These are phyloP conservation scores for Meteorus cinctellus DNA, from an alignment of 2,888 invertebrate genomes.

Conservation along the genomic window DNA sequence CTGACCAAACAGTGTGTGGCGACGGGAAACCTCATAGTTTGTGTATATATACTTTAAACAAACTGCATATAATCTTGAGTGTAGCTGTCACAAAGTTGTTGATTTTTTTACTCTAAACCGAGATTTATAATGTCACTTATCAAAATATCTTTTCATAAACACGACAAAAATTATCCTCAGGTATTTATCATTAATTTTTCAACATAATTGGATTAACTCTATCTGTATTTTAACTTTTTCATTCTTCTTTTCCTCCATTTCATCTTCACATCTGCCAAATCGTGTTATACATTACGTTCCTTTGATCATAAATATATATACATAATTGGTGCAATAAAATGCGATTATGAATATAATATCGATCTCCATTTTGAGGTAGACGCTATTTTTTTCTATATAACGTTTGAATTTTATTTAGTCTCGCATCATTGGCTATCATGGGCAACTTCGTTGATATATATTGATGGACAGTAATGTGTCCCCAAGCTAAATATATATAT, in stretches of 20 bases:
- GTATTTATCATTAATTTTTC: slow-evolving; percentile 9
- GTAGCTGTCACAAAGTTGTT: slow-evolving; percentile 51
- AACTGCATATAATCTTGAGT: slow-evolving; percentile 30
- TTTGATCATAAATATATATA: neutral
- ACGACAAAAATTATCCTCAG: neutral
- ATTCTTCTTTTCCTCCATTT: neutral
- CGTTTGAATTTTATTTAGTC: slow-evolving; percentile 18
- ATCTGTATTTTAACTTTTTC: neutral
- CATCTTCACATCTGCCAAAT: neutral
- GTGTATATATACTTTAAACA: slow-evolving; percentile 49
- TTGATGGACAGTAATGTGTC: slow-evolving; percentile 1
- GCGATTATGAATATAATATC: slow-evolving; percentile 7
- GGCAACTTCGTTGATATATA: neutral
- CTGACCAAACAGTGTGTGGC: slow-evolving; percentile 65
- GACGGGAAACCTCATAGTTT: slow-evolving; percentile 59
- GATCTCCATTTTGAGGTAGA: neutral
- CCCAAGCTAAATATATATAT: slow-evolving; percentile 18
- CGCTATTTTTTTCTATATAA: neutral
- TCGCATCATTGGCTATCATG: slow-evolving; percentile 13
- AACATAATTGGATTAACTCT: slow-evolving; percentile 1
- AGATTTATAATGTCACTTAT: slow-evolving; percentile 41
- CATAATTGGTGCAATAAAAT: neutral
- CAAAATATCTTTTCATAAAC: slow-evolving; percentile 54
- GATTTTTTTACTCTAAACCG: slow-evolving; percentile 36
- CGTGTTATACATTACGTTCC: neutral